phyloP scores from a whole-genome alignment of 2,888 invertebrate genomes.

The Pediacus dermestoides region DNA sequence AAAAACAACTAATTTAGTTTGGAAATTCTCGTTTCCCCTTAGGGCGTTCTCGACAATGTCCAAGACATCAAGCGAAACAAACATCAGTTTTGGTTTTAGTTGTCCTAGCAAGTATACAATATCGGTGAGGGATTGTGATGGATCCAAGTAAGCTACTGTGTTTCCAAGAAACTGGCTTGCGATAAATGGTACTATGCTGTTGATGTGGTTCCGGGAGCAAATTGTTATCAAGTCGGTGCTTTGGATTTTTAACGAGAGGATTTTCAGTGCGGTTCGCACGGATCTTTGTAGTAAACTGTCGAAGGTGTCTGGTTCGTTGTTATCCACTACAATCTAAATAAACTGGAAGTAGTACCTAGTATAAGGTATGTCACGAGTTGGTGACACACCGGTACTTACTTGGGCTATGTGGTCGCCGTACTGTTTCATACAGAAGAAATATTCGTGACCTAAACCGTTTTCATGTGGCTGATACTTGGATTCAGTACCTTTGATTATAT shows the following conservation, averaged over 20 bases:
- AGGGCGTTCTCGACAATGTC: conserved; percentile 26
- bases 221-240: conserved; percentile 17
- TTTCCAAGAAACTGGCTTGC: conserved; percentile 42
- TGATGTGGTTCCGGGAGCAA: conserved; percentile 19
- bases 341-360: too few species aligned
- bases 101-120: conserved; percentile 29
- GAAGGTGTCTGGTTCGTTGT: conserved; percentile 15
- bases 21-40: conserved; percentile 20
- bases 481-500: too few species aligned
- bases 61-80: conserved; percentile 29
- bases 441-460: neutral
- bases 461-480: too few species aligned
- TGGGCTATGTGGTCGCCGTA: neutral
- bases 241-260: conserved; percentile 15
- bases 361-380: too few species aligned
- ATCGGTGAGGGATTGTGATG: conserved; percentile 29
- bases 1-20: conserved; percentile 34
- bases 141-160: conserved; percentile 27
- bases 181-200: conserved; percentile 27
- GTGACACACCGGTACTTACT: conserved; percentile 40
- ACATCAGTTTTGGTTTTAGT: conserved; percentile 36
- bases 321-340: conserved; percentile 19
- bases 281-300: conserved; percentile 15
- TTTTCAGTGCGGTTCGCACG: conserved; percentile 18
- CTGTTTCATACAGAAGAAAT: neutral